phyloP scores from a whole-genome alignment of 2,113 vertebrate genomes.

The Proterorhinus semilunaris region DNA sequence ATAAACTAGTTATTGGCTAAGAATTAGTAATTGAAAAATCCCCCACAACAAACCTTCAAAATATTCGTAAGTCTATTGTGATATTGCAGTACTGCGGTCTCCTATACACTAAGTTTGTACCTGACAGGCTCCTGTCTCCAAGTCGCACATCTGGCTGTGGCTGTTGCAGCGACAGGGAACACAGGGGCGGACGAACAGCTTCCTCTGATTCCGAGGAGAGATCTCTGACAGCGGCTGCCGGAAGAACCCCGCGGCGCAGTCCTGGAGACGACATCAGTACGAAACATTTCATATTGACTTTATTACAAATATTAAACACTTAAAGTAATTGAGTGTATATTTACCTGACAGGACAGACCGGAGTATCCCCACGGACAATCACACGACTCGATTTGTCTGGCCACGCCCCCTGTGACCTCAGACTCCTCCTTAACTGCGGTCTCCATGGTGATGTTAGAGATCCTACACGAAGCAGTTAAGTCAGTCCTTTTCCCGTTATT shows the following conservation, averaged over 20 bases:
- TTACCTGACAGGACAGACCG: slow-evolving; percentile 95
- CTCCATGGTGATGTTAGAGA: slow-evolving; percentile 90
- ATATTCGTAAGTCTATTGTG: no score
- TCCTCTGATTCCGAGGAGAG: slow-evolving; percentile 27
- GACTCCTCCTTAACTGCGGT: slow-evolving; percentile 74
- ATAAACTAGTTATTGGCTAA: no score
- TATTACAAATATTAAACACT: not conserved
- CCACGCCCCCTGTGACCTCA: slow-evolving; percentile 37
- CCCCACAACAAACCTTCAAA: no score
- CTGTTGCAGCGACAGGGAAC: slow-evolving; percentile 87
- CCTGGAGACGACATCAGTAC: slow-evolving; percentile 62
- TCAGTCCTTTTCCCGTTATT: not conserved
- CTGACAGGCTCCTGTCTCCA: slow-evolving; percentile 84
- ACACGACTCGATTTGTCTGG: slow-evolving; percentile 84
- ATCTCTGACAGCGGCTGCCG: slow-evolving; percentile 72
- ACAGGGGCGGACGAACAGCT: slow-evolving; percentile 74
- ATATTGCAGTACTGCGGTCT: no score
- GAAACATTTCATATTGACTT: not conserved
- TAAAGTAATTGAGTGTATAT: not conserved
- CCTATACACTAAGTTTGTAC: slow-evolving; percentile 57
- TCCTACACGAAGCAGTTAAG: slow-evolving; percentile 68
- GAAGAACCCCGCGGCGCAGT: slow-evolving; percentile 85
- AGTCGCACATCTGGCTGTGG: slow-evolving; percentile 86
- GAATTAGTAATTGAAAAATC: no score
- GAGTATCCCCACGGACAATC: slow-evolving; percentile 84